Evolutionary conservation across 1,140 invertebrate genomes (phyloP).

Genomic region (Drosophila bocqueti): DNA sequence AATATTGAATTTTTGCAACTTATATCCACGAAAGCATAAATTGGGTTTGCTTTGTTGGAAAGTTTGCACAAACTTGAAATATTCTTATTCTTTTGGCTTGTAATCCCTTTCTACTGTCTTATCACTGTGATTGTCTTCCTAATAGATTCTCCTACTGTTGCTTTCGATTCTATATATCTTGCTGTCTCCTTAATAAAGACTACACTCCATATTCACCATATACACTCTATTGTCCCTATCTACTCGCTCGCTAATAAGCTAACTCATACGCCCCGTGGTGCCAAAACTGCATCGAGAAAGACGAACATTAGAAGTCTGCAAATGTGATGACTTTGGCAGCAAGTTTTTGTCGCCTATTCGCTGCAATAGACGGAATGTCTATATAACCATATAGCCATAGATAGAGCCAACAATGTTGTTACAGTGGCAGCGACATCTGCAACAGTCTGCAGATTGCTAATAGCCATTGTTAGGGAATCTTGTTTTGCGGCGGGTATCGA

Average conservation of each 20-base stretch:
- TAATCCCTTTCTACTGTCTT: background rate
- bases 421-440: constrained; percentile 44
- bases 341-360: constrained; percentile 54
- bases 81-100: no score
- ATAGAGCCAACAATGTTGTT: constrained; percentile 39
- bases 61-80: no score
- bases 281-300: constrained; percentile 30
- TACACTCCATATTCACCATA: background rate
- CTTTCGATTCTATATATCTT: background rate
- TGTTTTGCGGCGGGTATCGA: constrained; percentile 49
- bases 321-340: constrained; percentile 48
- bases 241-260: constrained; percentile 24
- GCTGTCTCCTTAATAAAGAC: background rate
- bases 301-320: constrained; percentile 46
- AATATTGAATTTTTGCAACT: background rate
- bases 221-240: background rate
- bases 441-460: constrained; percentile 68
- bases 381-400: constrained; percentile 17
- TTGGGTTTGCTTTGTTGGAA: no score
- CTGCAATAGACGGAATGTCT: constrained; percentile 34
- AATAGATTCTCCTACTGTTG: background rate
- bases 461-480: constrained; percentile 73
- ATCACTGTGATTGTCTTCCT: background rate
- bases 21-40: no score
- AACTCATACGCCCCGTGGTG: constrained; percentile 64